These are phyloP conservation scores for Rhamphomyia laevipes DNA, from an alignment of 2,888 invertebrate genomes.

Conservation along the genomic window DNA sequence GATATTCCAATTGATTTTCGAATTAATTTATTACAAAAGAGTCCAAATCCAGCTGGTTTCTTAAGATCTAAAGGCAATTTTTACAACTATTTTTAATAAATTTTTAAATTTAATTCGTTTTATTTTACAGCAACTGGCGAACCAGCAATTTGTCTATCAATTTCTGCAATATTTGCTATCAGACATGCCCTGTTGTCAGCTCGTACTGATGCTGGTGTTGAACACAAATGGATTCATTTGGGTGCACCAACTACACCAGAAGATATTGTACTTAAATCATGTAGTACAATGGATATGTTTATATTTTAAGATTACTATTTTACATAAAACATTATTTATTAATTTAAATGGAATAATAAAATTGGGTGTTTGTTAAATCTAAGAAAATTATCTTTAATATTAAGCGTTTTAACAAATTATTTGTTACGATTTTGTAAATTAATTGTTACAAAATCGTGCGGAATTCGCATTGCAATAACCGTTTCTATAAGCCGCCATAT, in stretches of 20 bases:
- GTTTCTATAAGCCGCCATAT: too few species aligned
- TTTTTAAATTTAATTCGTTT: constrained; percentile 3
- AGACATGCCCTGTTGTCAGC: constrained; percentile 57
- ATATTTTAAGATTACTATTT: constrained; percentile 17
- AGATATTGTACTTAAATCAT: constrained; percentile 25
- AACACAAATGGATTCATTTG: constrained; percentile 27
- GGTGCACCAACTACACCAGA: constrained; percentile 35
- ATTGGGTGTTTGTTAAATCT: too few species aligned
- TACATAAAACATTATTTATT: too few species aligned
- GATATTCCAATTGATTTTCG: constrained; percentile 69
- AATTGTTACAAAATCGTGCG: too few species aligned
- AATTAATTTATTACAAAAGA: constrained; percentile 53
- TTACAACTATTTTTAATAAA: background rate
- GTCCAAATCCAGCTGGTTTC: constrained; percentile 52
- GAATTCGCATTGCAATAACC: too few species aligned
- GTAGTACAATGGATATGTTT: constrained; percentile 23
- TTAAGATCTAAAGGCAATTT: constrained; percentile 58
- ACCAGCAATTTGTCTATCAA: constrained; percentile 46
- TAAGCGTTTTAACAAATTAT: too few species aligned
- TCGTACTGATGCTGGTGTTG: constrained; percentile 48
- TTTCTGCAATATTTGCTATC: constrained; percentile 49
- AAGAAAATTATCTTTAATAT: too few species aligned
- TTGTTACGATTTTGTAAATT: too few species aligned
- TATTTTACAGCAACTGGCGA: constrained; percentile 48
- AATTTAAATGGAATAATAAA: too few species aligned